Evolutionary conservation across 2,113 vertebrate species (phyloP).

Genomic region (Oryctolagus cuniculus): mOryCun1.1 NC_091449.1:64093001-64093500

Average conservation of each 20-base stretch:
- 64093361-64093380: neutral
- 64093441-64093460: neutral
- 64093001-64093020: neutral
- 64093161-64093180: neutral
- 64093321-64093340: neutral
- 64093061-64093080: neutral
- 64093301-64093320: neutral
- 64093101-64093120: neutral
- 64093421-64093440: neutral
- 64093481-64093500: neutral
- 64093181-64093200: neutral
- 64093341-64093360: neutral
- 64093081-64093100: neutral
- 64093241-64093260: neutral
- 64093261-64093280: neutral
- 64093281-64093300: neutral
- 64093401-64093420: neutral
- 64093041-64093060: neutral
- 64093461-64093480: slow-evolving; percentile 23
- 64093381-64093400: neutral
- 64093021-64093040: neutral
- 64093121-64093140: neutral
- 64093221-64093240: neutral
- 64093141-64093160: neutral
- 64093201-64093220: neutral